Base-by-base conservation (phyloP, 2,888 invertebrate genomes). In the Sarcophaga rosellei region DNA sequence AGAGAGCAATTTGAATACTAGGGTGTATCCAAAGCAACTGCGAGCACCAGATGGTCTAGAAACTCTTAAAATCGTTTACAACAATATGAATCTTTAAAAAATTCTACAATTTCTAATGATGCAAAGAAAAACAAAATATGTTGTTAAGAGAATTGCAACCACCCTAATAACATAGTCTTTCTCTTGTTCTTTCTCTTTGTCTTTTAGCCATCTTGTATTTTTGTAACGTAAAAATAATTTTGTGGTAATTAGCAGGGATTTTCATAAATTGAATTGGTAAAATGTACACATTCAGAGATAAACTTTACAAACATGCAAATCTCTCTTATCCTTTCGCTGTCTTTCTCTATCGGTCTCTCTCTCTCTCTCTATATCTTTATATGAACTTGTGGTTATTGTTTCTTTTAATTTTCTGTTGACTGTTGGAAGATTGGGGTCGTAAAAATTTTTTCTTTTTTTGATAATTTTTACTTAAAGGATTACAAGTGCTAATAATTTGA, bases 161-260 rank as follows among this genome's bases (percentile, higher is more conserved):
- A 17, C 63, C 63, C 63, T 63, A 63, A 63, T 63, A 17, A 35
- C 10, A 35, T 35, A 35, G 8, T 35, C 8, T 35, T 2, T 35
- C 35, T 35, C 35, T 8, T 35, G 35, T 2, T 35, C 35, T 6
- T 62, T 44, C 20, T 20, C 17, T 25, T 57, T 35, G 10, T 17
- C 25, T 59, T 25, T 57, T 35, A 35, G 20, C 6, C 25, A 66
- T 44, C 44, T 23, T 45, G 21, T 66, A 17, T 17, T 0, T 66
- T 44, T 69, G 23, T 70, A 59, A 10, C 61, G 6, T 10, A 66
- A 45, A 83, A 74, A 62, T 20, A 45, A 66, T 75, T 65, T 65
- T 76, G 79, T 35, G 66, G 79, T 72, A 84, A 80, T 84, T 76
- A 84, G 65, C 53, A 76, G 65, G 75, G 84, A 76, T 84, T 84